These are phyloP conservation scores for Gobius niger DNA, from an alignment of 2,113 vertebrate genomes.

Conservation along the genomic window DNA sequence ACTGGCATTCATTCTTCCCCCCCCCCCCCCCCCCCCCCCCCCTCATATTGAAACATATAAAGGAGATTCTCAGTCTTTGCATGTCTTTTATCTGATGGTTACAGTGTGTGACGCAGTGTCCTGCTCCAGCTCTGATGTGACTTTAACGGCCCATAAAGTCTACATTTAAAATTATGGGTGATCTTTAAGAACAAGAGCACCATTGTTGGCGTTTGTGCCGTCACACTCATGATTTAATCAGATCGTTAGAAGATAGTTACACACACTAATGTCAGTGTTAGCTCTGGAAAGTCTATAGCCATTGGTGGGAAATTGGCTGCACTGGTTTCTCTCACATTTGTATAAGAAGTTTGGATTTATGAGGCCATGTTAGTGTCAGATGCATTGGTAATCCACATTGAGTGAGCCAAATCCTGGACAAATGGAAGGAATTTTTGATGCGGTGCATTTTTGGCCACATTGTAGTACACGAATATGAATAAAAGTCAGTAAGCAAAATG, in stretches of 20 bases:
- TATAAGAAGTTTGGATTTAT: not conserved
- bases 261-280: not conserved
- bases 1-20: no score
- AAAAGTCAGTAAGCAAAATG: not conserved
- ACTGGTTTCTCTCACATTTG: not conserved
- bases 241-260: slow-evolving; percentile 1
- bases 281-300: not conserved
- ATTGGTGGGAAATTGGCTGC: not conserved
- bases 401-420: no score
- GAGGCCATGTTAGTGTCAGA: not conserved
- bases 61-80: not conserved
- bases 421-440: no score
- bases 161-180: slow-evolving; percentile 35
- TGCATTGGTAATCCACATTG: not conserved
- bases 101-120: slow-evolving; percentile 21
- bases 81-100: not conserved
- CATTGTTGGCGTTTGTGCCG: slow-evolving; percentile 36
- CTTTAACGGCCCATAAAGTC: slow-evolving; percentile 35
- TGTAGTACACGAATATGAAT: not conserved
- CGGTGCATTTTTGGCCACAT: not conserved
- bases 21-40: no score
- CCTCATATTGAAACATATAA: not conserved
- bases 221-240: not conserved
- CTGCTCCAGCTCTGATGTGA: slow-evolving; percentile 16
- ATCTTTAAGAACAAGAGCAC: slow-evolving; percentile 40